Percentiles rank a stretch among this genome's conserved stretches.
These are phyloP conservation scores for Porphyrio hochstetteri DNA, from an alignment of 2,113 vertebrate genomes.

Conservation along the genomic window DNA sequence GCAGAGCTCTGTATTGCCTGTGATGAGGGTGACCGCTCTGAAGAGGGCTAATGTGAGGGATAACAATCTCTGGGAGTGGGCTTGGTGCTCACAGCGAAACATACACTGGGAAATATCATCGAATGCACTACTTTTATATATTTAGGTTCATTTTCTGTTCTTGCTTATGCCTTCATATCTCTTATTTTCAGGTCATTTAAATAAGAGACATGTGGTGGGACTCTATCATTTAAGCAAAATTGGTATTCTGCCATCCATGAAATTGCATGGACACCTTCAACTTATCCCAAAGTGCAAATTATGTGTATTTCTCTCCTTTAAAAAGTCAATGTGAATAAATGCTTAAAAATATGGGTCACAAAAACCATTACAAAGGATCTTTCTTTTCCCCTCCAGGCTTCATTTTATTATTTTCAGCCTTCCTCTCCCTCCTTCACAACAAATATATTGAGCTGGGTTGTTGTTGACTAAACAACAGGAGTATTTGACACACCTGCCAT, in stretches of 20 bases:
- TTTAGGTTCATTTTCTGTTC: conserved; percentile 57
- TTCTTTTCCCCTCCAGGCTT: not conserved
- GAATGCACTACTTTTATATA: conserved; percentile 24
- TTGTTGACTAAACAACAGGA: conserved; percentile 1
- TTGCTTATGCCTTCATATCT: conserved; percentile 56
- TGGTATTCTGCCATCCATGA: conserved; percentile 74
- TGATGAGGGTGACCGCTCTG: not conserved
- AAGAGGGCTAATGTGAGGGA: not conserved
- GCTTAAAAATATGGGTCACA: conserved; percentile 56
- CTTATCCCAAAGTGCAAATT: conserved; percentile 69
- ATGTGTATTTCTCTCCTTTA: conserved; percentile 58
- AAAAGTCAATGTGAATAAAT: conserved; percentile 54
- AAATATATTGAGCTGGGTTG: not conserved
- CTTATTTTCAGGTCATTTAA: conserved; percentile 72
- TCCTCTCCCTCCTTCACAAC: not conserved
- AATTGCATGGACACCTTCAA: conserved; percentile 70
- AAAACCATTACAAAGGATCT: not conserved
- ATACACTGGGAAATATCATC: conserved; percentile 13
- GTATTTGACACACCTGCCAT: not conserved
- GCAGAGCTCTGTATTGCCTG: not conserved
- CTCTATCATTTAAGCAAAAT: conserved; percentile 73
- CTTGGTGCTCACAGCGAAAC: conserved; percentile 30
- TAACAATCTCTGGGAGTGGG: not conserved
- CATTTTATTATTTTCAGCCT: conserved; percentile 1
- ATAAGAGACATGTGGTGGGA: conserved; percentile 66